These are phyloP conservation scores for Ailurus styani DNA, from an alignment of 2,113 vertebrate genomes.

Conservation along the genomic window DNA sequence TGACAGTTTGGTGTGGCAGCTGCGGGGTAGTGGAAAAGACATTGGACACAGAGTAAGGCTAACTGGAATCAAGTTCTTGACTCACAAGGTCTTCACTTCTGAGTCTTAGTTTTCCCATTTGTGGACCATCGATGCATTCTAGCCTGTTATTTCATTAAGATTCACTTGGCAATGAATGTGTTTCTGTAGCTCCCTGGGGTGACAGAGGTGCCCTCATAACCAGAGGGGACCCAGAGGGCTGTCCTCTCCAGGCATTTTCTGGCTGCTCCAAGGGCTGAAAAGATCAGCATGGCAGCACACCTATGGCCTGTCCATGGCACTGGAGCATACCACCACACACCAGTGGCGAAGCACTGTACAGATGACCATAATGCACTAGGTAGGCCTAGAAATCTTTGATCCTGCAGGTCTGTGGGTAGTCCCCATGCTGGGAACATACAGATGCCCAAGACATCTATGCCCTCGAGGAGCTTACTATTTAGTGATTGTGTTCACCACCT, in stretches of 20 bases:
- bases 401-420: not conserved
- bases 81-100: not conserved
- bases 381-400: not conserved
- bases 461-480: not conserved
- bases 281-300: not conserved
- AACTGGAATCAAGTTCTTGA: not conserved
- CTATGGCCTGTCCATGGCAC: too few relatives aligned
- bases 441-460: not conserved
- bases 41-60: not conserved
- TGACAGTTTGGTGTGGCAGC: not conserved
- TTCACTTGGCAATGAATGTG: not conserved
- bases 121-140: not conserved
- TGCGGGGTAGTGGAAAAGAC: not conserved
- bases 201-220: not conserved
- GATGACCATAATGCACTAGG: not conserved
- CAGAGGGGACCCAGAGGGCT: not conserved
- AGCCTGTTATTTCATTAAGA: not conserved
- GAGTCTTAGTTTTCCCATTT: not conserved
- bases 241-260: not conserved
- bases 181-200: not conserved
- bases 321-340: not conserved
- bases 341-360: not conserved
- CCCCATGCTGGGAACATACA: not conserved
- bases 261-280: not conserved
- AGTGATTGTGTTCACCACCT: not conserved